phyloP scores from a whole-genome alignment of 2,888 invertebrate species.

The Eurois occulta region DNA sequence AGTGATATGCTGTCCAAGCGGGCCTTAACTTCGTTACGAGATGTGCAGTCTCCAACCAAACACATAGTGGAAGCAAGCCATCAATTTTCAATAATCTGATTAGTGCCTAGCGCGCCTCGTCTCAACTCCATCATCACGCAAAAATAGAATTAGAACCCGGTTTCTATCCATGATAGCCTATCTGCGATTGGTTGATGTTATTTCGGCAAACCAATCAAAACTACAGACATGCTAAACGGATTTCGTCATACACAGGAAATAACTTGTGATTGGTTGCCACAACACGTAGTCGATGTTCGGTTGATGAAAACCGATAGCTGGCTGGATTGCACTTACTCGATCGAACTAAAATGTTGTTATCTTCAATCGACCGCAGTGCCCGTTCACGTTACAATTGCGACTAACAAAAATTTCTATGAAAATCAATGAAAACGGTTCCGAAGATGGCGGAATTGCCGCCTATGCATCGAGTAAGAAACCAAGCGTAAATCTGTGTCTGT shows the following conservation, averaged over 20 bases:
- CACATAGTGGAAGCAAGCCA: not conserved
- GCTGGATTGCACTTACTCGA: not conserved
- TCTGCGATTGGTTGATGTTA: not conserved
- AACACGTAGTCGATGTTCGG: not conserved
- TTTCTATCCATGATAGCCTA: not conserved
- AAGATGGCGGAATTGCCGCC: not conserved
- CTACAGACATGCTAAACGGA: not conserved
- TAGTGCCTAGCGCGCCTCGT: not conserved
- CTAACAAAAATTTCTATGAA: not conserved
- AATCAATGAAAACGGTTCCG: not conserved
- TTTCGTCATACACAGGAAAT: not conserved
- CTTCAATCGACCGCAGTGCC: not conserved
- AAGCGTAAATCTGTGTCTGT: not conserved
- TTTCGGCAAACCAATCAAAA: not conserved
- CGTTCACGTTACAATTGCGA: not conserved
- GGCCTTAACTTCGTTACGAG: conserved; percentile 1
- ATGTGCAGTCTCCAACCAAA: not conserved
- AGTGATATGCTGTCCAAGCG: not conserved
- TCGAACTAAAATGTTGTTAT: not conserved
- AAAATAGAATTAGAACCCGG: not conserved
- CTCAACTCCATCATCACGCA: not conserved
- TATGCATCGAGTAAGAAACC: not conserved
- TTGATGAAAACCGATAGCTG: not conserved
- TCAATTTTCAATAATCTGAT: conserved; percentile 11
- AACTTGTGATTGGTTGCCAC: not conserved